Evolutionary conservation across 1,140 invertebrate genomes (phyloP), one percentile per base, ranked within the genome.

Genomic region (Paracyclopina nana): DNA sequence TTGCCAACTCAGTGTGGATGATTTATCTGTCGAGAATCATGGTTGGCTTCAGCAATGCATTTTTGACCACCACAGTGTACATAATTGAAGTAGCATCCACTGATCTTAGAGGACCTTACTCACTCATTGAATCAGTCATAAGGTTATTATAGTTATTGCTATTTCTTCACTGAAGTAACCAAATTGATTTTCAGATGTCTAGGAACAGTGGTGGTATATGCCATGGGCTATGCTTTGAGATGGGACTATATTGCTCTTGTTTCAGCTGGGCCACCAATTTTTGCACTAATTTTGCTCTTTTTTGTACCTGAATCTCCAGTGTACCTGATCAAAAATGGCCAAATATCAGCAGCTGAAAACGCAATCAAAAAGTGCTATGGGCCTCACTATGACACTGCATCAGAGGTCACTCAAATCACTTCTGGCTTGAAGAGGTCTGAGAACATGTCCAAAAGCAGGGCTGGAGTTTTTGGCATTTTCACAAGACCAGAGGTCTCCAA

Each of bases 101-200:
- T 20, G 34, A 38, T 16, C 14, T 38, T n/a, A 38, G 34, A 20
- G 34, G 34, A 38, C 14, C 34, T 20, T 8, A 16, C n/a, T 16
- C n/a, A n/a, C 9, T 38, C 3, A 16, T n/a, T n/a, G 34, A 38
- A 38, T 16, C n/a, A 5, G 34, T 38, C n/a, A n/a, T n/a, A n/a
- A n/a, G n/a, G n/a, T n/a, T n/a, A n/a, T n/a, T n/a, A n/a, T n/a
- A n/a, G n/a, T n/a, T n/a, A n/a, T n/a, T n/a, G n/a, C n/a, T n/a
- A n/a, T n/a, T n/a, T n/a, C n/a, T n/a, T n/a, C n/a, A n/a, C n/a
- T n/a, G n/a, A n/a, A n/a, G n/a, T n/a, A n/a, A n/a, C n/a, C n/a
- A n/a, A n/a, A n/a, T n/a, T n/a, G n/a, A n/a, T n/a, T 38, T 38
- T 9, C 34, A 38, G 34, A 38, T 38, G 34, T 38, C n/a, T 20